Conservation (phyloP, 2,113 vertebrate genomes). For the Ophiodon elongatus region DNA sequence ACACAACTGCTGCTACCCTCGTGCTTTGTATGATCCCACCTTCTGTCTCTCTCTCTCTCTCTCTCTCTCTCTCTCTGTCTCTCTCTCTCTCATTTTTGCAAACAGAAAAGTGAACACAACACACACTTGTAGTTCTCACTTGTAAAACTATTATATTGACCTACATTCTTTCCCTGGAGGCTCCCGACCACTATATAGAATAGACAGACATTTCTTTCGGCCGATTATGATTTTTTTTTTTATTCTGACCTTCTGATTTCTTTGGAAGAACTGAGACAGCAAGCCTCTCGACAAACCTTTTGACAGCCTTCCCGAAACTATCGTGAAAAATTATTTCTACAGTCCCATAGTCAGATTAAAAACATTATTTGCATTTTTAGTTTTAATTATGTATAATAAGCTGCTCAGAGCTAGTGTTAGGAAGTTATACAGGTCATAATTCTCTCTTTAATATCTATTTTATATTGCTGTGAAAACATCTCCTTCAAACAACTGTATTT, state of each 20-base stretch:
- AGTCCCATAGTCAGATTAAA: too few relatives aligned
- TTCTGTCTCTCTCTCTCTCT: not conserved
- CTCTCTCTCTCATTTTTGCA: not conserved
- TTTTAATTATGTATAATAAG: not conserved
- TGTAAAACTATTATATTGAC: not conserved
- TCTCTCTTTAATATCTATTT: not conserved
- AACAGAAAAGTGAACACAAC: constrained; percentile 3
- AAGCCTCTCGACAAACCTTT: not conserved
- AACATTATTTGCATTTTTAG: not conserved
- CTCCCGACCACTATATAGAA: not conserved
- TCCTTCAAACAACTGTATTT: too few relatives aligned
- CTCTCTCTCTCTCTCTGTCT: not conserved
- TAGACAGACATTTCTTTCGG: too few relatives aligned
- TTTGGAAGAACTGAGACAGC: not conserved
- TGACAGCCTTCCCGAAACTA: too few relatives aligned
- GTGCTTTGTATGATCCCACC: constrained; percentile 16
- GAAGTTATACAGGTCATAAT: not conserved
- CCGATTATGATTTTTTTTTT: not conserved
- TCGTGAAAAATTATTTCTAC: too few relatives aligned
- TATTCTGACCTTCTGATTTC: not conserved
- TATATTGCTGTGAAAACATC: not conserved
- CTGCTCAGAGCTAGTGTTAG: not conserved
- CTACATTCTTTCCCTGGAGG: not conserved
- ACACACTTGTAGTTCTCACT: constrained; percentile 10
- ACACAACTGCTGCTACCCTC: constrained; percentile 49